Conservation (phyloP, 2,888 invertebrate genomes). For the Xestia xanthographa region DNA sequence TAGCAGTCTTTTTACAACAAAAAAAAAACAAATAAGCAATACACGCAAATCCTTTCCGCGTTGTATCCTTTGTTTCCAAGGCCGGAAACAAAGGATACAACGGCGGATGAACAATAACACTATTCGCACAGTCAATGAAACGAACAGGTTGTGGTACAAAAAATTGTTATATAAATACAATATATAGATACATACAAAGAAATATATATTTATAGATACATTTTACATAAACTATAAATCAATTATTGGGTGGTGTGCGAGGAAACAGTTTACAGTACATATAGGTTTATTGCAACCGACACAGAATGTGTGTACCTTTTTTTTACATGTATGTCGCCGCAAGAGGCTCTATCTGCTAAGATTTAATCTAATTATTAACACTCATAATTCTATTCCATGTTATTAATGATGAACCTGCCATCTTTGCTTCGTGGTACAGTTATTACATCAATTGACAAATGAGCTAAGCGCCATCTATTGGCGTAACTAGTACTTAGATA, state of each 20-base stretch:
- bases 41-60: background rate
- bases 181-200: background rate
- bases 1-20: background rate
- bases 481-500: too few relatives aligned
- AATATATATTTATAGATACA: background rate
- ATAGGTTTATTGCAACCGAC: background rate
- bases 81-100: background rate
- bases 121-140: constrained; percentile 6
- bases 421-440: too few relatives aligned
- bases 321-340: too few relatives aligned
- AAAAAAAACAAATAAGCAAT: background rate
- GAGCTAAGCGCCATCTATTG: too few relatives aligned
- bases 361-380: too few relatives aligned
- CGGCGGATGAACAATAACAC: background rate
- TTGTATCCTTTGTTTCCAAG: too few relatives aligned
- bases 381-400: too few relatives aligned
- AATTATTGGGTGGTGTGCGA: background rate
- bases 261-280: background rate
- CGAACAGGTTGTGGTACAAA: background rate
- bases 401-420: too few relatives aligned
- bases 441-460: too few relatives aligned
- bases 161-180: background rate
- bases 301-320: background rate
- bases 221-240: background rate
- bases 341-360: too few relatives aligned